Evolutionary conservation across 2,797 vertebrate species (phyloP).

Genomic region (Trematomus bernacchii): DNA sequence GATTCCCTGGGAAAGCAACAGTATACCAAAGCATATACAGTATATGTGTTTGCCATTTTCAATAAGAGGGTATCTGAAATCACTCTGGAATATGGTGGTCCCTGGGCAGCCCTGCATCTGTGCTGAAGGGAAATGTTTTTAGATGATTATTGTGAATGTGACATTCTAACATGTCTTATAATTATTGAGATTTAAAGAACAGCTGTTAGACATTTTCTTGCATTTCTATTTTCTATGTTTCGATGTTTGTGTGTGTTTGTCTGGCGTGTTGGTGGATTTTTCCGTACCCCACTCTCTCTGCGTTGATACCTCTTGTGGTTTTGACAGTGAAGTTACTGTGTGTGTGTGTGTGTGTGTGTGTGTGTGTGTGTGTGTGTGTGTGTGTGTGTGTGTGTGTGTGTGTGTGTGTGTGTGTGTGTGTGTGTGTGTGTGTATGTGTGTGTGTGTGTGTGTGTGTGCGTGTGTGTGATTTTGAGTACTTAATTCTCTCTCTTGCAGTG

Average conservation of each 20-base stretch:
- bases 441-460: constrained; percentile 24
- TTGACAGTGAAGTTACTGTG: constrained; percentile 25
- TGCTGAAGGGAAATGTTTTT: neutral
- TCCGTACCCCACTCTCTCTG: constrained; percentile 2
- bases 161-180: neutral
- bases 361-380: constrained; percentile 17
- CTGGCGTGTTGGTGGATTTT: neutral
- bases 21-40: neutral
- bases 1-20: constrained; percentile 50
- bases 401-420: constrained; percentile 9
- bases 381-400: constrained; percentile 23
- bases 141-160: neutral
- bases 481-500: constrained; percentile 24
- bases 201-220: neutral
- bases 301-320: constrained; percentile 15
- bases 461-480: neutral
- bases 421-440: constrained; percentile 18
- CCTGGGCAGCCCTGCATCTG: neutral
- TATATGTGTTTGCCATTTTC: neutral
- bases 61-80: neutral
- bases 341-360: constrained; percentile 4
- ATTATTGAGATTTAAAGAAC: neutral
- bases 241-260: neutral
- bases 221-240: neutral
- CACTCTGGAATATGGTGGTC: neutral